These are phyloP conservation scores for Pristionchus pacificus DNA, from an alignment of 1,140 invertebrate genomes.

Conservation along the genomic window DNA sequence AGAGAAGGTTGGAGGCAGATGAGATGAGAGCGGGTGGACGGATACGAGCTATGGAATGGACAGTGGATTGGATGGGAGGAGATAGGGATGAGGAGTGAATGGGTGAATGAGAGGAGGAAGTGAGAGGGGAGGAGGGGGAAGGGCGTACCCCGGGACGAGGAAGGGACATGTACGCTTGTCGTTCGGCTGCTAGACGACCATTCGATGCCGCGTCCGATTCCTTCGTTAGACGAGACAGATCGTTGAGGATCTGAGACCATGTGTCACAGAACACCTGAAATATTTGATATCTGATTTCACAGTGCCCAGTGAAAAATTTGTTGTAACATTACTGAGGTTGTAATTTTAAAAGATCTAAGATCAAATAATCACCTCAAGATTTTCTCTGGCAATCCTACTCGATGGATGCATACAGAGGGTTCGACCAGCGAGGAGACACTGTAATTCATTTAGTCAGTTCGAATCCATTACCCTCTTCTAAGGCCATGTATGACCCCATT, in stretches of 20 bases:
- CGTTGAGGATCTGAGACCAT: constrained; percentile 69
- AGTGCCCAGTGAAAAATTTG: neutral
- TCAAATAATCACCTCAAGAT: constrained; percentile 78
- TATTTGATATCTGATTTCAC: too few species aligned
- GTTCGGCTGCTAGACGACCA: constrained; percentile 71
- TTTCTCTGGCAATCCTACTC: constrained; percentile 92
- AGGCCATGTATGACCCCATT: too few species aligned
- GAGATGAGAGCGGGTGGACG: neutral
- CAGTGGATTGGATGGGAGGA: neutral
- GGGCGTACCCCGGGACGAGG: constrained; percentile 82
- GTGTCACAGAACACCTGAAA: constrained; percentile 80
- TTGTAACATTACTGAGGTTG: neutral
- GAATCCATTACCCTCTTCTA: too few species aligned
- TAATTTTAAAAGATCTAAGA: too few species aligned
- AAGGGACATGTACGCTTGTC: constrained; percentile 86
- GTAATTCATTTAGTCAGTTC: constrained; percentile 58
- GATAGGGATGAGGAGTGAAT: neutral
- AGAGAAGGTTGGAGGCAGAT: neutral
- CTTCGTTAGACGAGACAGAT: constrained; percentile 63
- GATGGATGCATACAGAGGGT: constrained; percentile 83
- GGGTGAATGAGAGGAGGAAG: constrained; percentile 3
- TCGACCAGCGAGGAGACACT: constrained; percentile 86
- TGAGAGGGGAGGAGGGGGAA: neutral
- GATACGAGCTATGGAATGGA: constrained; percentile 9
- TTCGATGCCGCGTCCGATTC: constrained; percentile 76